Evolutionary conservation across 2,888 invertebrate species (phyloP).

Genomic region (Agonum fuliginosum): DNA sequence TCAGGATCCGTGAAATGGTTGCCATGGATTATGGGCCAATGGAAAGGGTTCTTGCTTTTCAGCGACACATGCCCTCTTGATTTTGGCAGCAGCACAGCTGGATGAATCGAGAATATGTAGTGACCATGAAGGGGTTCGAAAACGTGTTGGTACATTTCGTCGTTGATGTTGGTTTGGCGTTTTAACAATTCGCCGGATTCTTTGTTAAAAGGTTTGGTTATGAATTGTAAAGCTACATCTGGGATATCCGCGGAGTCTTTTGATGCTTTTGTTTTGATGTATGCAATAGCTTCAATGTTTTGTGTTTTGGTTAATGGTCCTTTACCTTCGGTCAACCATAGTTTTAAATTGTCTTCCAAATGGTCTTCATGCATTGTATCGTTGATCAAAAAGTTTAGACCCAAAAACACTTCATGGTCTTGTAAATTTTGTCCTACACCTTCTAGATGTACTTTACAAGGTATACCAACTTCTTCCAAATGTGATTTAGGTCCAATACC

Average conservation of each 20-base stretch:
- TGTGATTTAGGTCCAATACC: conserved; percentile 82
- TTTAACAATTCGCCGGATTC: conserved; percentile 60
- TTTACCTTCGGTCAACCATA: conserved; percentile 47
- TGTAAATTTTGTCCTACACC: conserved; percentile 81
- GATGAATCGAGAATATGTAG: conserved; percentile 73
- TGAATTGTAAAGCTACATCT: conserved; percentile 80
- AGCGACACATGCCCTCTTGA: conserved; percentile 82
- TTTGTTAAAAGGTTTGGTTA: conserved; percentile 62
- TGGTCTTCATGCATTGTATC: conserved; percentile 63
- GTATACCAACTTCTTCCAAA: conserved; percentile 75
- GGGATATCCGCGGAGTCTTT: conserved; percentile 75
- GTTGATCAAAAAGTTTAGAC: conserved; percentile 76
- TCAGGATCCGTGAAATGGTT: conserved; percentile 84
- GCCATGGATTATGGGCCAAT: conserved; percentile 84
- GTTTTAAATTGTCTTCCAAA: conserved; percentile 19
- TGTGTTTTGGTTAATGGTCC: conserved; percentile 38
- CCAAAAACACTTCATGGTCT: conserved; percentile 82
- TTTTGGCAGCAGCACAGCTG: conserved; percentile 83
- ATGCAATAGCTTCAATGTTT: conserved; percentile 73
- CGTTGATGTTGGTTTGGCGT: conserved; percentile 73
- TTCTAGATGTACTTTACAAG: conserved; percentile 75
- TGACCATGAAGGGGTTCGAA: conserved; percentile 75
- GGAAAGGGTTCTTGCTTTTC: conserved; percentile 82
- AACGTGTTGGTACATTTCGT: conserved; percentile 75
- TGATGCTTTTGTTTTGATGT: conserved; percentile 76